Evolutionary conservation across 1,140 invertebrate species (phyloP), one percentile per base, ranked within the genome.

Genomic region (Cephus cinctus): DNA sequence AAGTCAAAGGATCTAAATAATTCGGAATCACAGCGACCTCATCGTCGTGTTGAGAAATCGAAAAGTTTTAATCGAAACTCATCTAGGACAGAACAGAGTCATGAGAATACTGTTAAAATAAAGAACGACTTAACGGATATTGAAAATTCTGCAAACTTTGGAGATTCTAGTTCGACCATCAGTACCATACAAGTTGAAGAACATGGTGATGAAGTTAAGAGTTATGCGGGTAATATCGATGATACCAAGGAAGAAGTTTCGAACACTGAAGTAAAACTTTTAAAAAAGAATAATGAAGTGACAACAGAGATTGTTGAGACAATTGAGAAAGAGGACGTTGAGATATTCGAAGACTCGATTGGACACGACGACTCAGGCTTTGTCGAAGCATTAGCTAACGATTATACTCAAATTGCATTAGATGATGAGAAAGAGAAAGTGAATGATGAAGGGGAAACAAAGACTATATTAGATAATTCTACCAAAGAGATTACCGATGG

Each of bases 341-440:
- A n/a, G n/a, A n/a, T n/a, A n/a, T n/a, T n/a, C n/a, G n/a, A n/a
- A n/a, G n/a, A n/a, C n/a, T n/a, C n/a, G n/a, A n/a, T n/a, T n/a
- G n/a, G n/a, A n/a, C n/a, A 32, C 15, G 38, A 35, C 20, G 43
- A 45, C 43, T 36, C 31, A 14, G 43, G 43, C 23, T 45, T 35
- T 23, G 22, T 45, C 20, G 43, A 45, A 35, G 16, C 27, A 15
- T 23, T 34, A 16, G 38, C 21, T 22, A 45, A 45, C 32, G 32
- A 36, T 9, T n/a, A n/a, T n/a, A n/a, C n/a, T n/a, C n/a, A n/a
- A n/a, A n/a, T n/a, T n/a, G n/a, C n/a, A n/a, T n/a, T n/a, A n/a
- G n/a, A n/a, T n/a, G n/a, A n/a, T n/a, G n/a, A n/a, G n/a, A n/a
- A n/a, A n/a, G n/a, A n/a, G n/a, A n/a, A n/a, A n/a, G n/a, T n/a